These are phyloP conservation scores for Sebastes hubbsi DNA, from an alignment of 2,797 vertebrate species.

Conservation along the genomic window DNA sequence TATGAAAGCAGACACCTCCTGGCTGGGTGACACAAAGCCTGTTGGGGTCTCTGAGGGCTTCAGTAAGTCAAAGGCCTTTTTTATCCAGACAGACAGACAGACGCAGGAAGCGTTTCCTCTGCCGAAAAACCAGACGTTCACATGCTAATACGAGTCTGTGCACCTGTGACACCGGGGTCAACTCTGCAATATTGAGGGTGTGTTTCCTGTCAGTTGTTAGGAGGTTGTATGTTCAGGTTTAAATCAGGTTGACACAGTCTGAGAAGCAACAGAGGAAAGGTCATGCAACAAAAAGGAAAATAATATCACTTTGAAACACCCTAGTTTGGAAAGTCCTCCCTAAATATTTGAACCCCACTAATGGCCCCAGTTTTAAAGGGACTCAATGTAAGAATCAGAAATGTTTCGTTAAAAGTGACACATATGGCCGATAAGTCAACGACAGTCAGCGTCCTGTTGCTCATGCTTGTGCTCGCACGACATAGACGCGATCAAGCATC, in stretches of 20 bases:
- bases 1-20: constrained; percentile 71
- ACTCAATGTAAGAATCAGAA: no score
- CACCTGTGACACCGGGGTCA: constrained; percentile 31
- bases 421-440: no score
- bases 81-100: constrained; percentile 31
- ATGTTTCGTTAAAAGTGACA: no score
- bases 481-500: no score
- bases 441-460: no score
- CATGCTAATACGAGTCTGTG: constrained; percentile 35
- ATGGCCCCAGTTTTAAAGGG: not conserved
- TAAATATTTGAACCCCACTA: not conserved
- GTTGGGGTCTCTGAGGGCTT: constrained; percentile 47
- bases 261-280: not conserved
- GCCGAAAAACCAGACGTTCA: constrained; percentile 50
- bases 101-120: constrained; percentile 56
- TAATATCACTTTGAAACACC: not conserved
- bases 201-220: constrained; percentile 2
- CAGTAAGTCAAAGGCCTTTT: constrained; percentile 62
- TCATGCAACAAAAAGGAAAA: not conserved
- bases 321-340: not conserved
- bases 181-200: not conserved
- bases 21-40: constrained; percentile 48
- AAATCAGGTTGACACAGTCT: not conserved
- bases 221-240: constrained; percentile 1
- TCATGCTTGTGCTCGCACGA: no score